These are phyloP conservation scores for Drosophila sucinea DNA, from an alignment of 1,140 invertebrate species.

Conservation along the genomic window DNA sequence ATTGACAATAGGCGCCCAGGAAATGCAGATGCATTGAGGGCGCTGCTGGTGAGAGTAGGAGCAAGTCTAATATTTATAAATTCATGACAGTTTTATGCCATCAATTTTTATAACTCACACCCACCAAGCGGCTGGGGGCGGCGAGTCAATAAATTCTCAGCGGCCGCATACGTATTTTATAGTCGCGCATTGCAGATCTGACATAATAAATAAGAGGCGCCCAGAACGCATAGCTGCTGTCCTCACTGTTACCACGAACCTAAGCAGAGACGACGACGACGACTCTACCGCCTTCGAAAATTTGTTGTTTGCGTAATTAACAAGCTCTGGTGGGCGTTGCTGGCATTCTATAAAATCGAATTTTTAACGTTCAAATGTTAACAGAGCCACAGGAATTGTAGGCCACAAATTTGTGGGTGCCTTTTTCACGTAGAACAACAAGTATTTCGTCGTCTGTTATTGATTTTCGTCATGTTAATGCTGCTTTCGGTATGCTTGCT, in stretches of 20 bases:
- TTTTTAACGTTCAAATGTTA: constrained; percentile 82
- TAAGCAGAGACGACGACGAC: background rate
- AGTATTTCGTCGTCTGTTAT: constrained; percentile 35
- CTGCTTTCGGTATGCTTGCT: constrained; percentile 54
- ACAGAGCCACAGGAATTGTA: constrained; percentile 63
- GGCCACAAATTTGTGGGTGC: constrained; percentile 25
- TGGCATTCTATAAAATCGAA: constrained; percentile 82
- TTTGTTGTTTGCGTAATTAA: constrained; percentile 32
- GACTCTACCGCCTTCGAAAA: background rate
- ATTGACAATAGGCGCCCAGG: constrained; percentile 39
- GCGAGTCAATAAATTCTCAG: constrained; percentile 81
- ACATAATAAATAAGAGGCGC: constrained; percentile 82
- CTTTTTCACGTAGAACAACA: constrained; percentile 6
- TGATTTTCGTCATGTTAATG: constrained; percentile 69
- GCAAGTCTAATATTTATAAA: constrained; percentile 53
- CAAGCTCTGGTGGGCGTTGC: constrained; percentile 59
- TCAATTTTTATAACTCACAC: constrained; percentile 81
- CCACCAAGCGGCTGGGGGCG: constrained; percentile 61
- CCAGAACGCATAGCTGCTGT: constrained; percentile 67
- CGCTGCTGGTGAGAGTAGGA: background rate
- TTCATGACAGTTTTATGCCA: constrained; percentile 78
- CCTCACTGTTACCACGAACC: constrained; percentile 51
- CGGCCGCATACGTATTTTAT: constrained; percentile 77
- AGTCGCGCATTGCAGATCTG: constrained; percentile 82
- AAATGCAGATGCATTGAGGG: constrained; percentile 26